These are phyloP conservation scores for Tupaia chinensis DNA, from an alignment of 2,113 vertebrate species.

Conservation along the genomic window DNA sequence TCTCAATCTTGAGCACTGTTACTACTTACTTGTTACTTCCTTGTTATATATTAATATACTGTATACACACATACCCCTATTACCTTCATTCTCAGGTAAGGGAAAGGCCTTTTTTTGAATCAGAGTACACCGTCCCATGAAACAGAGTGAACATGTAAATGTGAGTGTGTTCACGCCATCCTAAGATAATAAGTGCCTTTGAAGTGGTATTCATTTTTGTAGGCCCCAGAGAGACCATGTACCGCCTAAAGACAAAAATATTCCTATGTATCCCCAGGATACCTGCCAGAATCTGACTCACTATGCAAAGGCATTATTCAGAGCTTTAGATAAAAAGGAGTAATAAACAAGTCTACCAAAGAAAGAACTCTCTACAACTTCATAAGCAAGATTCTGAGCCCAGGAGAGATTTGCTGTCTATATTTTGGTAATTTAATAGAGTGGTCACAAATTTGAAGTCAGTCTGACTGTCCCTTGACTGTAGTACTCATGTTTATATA, in stretches of 20 bases:
- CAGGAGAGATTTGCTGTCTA: not conserved
- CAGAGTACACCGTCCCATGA: not conserved
- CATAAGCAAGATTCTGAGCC: not conserved
- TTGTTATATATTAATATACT: not conserved
- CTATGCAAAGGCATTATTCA: conserved; percentile 54
- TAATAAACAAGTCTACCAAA: conserved; percentile 62
- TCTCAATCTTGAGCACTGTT: not conserved
- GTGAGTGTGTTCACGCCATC: not conserved
- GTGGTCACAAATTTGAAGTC: conserved; percentile 40
- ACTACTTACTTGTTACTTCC: not conserved
- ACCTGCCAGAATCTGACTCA: conserved; percentile 57
- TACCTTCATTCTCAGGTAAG: conserved; percentile 10
- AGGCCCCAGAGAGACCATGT: conserved; percentile 47
- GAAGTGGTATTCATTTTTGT: conserved; percentile 49
- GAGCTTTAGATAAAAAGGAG: conserved; percentile 59
- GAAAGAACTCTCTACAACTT: not conserved
- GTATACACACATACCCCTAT: not conserved
- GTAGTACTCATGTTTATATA: conserved; percentile 22
- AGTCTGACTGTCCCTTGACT: conserved; percentile 31
- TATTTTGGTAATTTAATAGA: conserved; percentile 24
- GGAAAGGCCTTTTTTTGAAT: not conserved
- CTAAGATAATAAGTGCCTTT: conserved; percentile 60
- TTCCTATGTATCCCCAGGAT: conserved; percentile 51
- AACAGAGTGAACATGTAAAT: conserved; percentile 35
- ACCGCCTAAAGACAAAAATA: conserved; percentile 52